phyloP scores from a whole-genome alignment of 64 coral and sea anemone species.

The Actinia equina region DNA sequence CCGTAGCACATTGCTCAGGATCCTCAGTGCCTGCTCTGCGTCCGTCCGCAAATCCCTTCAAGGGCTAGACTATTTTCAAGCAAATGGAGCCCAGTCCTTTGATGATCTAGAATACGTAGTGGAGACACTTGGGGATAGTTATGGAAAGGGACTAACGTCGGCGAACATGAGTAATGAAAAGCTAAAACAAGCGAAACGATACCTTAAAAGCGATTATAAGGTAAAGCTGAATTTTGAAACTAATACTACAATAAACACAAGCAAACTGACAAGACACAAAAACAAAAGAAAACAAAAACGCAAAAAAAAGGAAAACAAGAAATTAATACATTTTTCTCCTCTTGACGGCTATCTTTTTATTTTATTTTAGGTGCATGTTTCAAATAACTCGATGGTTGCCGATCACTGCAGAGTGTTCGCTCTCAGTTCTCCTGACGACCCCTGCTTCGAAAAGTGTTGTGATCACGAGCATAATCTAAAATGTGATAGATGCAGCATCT shows the following conservation, averaged over 20 bases:
- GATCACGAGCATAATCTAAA: slow-evolving; percentile 10
- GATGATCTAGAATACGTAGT: neutral
- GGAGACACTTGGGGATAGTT: neutral
- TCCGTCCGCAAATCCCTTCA: neutral
- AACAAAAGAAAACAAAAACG: too few species aligned
- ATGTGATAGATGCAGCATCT: slow-evolving; percentile 13
- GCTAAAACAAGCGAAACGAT: neutral
- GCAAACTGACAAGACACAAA: neutral
- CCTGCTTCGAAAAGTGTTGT: neutral
- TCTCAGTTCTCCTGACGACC: neutral
- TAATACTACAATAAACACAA: too few species aligned
- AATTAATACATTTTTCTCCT: too few species aligned
- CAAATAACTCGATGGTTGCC: slow-evolving; percentile 7
- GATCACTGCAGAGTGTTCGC: slow-evolving; percentile 27
- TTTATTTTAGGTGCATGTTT: slow-evolving; percentile 4
- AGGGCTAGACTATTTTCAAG: neutral
- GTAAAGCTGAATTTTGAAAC: neutral
- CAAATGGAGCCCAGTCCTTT: neutral
- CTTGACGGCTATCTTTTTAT: neutral
- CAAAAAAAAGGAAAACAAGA: too few species aligned
- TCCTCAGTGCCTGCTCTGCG: neutral
- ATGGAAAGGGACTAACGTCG: neutral
- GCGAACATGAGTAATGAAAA: neutral
- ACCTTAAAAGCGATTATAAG: neutral
- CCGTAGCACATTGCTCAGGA: neutral